Conservation (phyloP, 2,113 vertebrate genomes). For the Saimiri boliviensis region DNA sequence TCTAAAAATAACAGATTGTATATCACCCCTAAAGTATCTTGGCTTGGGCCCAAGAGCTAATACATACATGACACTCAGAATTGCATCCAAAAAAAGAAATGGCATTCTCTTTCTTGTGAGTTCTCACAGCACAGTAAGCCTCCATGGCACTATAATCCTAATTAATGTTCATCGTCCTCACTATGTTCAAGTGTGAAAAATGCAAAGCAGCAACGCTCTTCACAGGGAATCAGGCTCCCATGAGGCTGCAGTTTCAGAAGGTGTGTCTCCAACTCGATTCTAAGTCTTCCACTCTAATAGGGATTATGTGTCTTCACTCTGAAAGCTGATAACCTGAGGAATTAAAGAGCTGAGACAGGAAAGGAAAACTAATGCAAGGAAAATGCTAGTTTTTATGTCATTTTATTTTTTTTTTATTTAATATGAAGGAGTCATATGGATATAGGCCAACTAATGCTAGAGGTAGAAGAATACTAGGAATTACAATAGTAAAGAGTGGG, state of each 20-base stretch:
- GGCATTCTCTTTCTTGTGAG: conserved; percentile 60
- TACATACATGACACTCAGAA: conserved; percentile 58
- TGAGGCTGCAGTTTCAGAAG: not conserved
- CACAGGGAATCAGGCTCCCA: not conserved
- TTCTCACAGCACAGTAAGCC: conserved; percentile 52
- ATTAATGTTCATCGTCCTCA: conserved; percentile 20
- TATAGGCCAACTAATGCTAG: not conserved
- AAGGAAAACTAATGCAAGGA: not conserved
- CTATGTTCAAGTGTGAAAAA: not conserved
- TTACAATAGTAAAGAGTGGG: not conserved
- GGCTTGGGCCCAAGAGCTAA: conserved; percentile 70
- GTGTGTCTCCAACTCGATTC: not conserved
- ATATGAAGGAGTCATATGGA: not conserved
- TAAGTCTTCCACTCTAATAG: not conserved
- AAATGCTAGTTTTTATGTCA: not conserved
- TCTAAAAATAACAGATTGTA: conserved; percentile 59
- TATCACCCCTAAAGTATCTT: conserved; percentile 54
- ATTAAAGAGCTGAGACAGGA: not conserved
- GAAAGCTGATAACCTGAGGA: not conserved
- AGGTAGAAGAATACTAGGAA: not conserved
- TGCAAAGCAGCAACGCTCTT: not conserved
- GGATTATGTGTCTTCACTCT: not conserved
- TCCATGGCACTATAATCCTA: conserved; percentile 55
- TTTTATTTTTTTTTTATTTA: not conserved
- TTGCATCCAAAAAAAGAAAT: conserved; percentile 47